A percentile compares a stretch with the other conserved stretches of the same genome.
phyloP scores from a whole-genome alignment of 1,140 invertebrate species.

The Zophobas morio region DNA sequence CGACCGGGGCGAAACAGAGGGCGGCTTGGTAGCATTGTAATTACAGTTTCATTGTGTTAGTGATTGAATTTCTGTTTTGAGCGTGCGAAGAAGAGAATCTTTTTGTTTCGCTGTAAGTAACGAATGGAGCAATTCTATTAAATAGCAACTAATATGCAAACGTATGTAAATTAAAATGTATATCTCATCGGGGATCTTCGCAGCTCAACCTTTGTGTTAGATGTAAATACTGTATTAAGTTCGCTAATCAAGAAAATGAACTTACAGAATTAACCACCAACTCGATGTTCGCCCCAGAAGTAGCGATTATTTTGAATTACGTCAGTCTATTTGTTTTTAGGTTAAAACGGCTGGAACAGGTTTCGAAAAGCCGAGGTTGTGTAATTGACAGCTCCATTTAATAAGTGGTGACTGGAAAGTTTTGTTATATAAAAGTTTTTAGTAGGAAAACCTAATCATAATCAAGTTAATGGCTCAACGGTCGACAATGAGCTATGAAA shows the following conservation, averaged over 20 bases:
- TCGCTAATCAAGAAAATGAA: constrained; percentile 33
- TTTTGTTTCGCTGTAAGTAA: constrained; percentile 23
- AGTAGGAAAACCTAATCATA: constrained; percentile 23
- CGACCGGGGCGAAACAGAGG: neutral
- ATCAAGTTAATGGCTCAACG: constrained; percentile 17
- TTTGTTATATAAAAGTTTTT: constrained; percentile 29
- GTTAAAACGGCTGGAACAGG: neutral
- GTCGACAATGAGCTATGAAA: constrained; percentile 20
- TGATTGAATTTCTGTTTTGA: constrained; percentile 29
- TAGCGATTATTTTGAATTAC: neutral
- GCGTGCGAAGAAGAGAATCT: constrained; percentile 9
- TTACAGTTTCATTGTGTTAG: constrained; percentile 19
- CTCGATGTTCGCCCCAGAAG: neutral
- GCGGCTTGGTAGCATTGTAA: neutral
- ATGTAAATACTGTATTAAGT: constrained; percentile 29
- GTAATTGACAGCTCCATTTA: constrained; percentile 14
- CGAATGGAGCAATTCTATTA: constrained; percentile 22
- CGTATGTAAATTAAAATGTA: constrained; percentile 42
- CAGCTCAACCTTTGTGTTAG: constrained; percentile 30
- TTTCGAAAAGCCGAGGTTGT: neutral
- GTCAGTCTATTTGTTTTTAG: neutral
- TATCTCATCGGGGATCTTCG: constrained; percentile 29
- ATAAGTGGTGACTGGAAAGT: constrained; percentile 17
- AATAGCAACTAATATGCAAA: constrained; percentile 42
- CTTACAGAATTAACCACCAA: constrained; percentile 15